Base-by-base conservation (phyloP, 2,888 invertebrate genomes). In the Acrobeloides nanus region DNA sequence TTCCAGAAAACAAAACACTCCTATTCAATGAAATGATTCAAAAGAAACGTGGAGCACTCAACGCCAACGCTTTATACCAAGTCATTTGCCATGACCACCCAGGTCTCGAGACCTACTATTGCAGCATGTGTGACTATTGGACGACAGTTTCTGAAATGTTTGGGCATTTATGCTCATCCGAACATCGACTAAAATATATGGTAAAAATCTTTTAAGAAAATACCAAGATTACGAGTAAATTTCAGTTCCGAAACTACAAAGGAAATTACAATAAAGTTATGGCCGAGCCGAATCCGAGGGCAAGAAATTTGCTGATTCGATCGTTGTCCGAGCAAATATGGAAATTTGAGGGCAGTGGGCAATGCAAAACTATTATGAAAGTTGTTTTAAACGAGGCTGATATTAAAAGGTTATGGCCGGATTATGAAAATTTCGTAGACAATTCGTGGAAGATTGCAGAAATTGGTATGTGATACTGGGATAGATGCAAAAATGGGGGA, bases 101-200 rank as follows among this genome's bases (percentile, higher is more conserved):
- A 8, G 61, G 56, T 18, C 46, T 60, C 18, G 58, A 58, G 31
- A 61, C 59, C 1, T 58, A 48, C 34, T 58, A 53, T 33, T 53
- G 53, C 20, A 46, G 46, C 6, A 50, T 60, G 51, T 58, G 58
- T 24, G 46, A 55, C 17, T 46, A 51, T 31, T 58, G 58, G 58
- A 58, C 58, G 8, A 58, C 58, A 1, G 57, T 57, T 15, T 53
- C 51, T 0, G 56, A 56, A 24, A 56, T 56, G 57, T 59, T 56
- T 35, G 31, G 12, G 20, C 56, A 56, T 37, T 37, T 56, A 40
- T 27, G n/a, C 1, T 42, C 47, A 21, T 33, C 47, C 18, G 45
- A 44, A 32, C 56, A 56, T 48, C 51, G 56, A 25, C 23, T 59
- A 15, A 56, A 55, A 21, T 56, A 48, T 32, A 34, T 56, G 58